A percentile compares a stretch with the other conserved stretches of the same genome.
These are phyloP conservation scores for Bradypus variegatus DNA, from an alignment of 2,797 vertebrate species.

Conservation along the genomic window DNA sequence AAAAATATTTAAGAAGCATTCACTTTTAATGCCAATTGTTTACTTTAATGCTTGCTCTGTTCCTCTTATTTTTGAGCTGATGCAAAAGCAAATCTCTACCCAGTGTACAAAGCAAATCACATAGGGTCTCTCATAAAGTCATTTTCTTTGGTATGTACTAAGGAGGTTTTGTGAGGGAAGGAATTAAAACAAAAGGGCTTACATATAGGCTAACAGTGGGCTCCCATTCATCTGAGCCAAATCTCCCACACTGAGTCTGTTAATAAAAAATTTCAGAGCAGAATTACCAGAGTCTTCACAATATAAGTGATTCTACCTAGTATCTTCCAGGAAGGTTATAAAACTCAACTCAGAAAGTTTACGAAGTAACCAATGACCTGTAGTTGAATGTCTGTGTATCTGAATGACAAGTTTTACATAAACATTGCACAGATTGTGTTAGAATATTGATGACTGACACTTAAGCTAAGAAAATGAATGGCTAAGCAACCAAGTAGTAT, in stretches of 20 bases:
- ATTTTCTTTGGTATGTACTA: background rate
- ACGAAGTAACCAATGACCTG: background rate
- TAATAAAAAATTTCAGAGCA: background rate
- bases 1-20: background rate
- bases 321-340: background rate
- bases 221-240: background rate
- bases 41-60: background rate
- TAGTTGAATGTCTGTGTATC: background rate
- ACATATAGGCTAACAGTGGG: background rate
- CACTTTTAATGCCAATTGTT: background rate
- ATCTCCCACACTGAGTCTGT: background rate
- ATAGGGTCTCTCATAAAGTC: background rate
- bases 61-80: constrained; percentile 11
- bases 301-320: background rate
- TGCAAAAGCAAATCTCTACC: background rate
- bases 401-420: background rate
- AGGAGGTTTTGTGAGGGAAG: background rate
- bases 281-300: background rate
- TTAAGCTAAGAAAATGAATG: background rate
- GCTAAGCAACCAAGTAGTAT: background rate
- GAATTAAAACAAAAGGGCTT: background rate
- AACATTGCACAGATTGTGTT: background rate
- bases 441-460: background rate
- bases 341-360: background rate
- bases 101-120: background rate